Evolutionary conservation across 1,140 invertebrate species (phyloP).

Genomic region (Aphaenogaster rudis): DNA sequence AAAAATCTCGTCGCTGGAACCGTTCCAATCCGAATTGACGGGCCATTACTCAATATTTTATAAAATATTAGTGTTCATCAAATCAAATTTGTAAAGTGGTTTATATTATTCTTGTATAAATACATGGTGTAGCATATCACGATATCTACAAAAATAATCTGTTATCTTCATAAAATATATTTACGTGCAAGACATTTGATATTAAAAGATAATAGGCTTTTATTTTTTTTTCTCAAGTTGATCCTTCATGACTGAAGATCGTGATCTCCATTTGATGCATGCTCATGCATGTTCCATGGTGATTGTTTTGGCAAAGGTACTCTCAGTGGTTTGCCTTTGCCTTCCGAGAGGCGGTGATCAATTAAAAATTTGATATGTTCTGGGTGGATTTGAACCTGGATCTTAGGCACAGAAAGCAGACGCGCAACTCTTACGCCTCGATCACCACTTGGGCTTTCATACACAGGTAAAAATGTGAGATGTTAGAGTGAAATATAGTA

Average conservation of each 20-base stretch:
- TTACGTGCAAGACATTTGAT: neutral
- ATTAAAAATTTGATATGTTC: too few relatives aligned
- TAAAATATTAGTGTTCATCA: neutral
- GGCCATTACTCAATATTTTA: neutral
- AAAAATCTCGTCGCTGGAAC: conserved; percentile 35
- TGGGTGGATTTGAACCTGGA: too few relatives aligned
- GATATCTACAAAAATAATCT: conserved; percentile 10
- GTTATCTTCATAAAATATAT: neutral
- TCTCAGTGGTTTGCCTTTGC: too few relatives aligned
- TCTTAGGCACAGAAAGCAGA: too few relatives aligned
- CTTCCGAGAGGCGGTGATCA: too few relatives aligned
- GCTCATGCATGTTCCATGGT: too few relatives aligned
- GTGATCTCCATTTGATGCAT: too few relatives aligned
- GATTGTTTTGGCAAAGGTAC: too few relatives aligned
- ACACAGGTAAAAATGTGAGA: neutral
- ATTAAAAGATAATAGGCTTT: neutral
- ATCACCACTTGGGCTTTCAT: too few relatives aligned
- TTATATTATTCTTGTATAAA: neutral
- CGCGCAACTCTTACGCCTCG: too few relatives aligned
- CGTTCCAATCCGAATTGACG: conserved; percentile 18
- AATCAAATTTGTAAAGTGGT: neutral
- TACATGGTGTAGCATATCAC: neutral
- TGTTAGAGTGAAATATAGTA: neutral
- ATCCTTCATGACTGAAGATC: too few relatives aligned
- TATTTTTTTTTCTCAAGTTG: too few relatives aligned